Evolutionary conservation across 1,140 invertebrate genomes (phyloP).

Genomic region (Homalodisca vitripennis): DNA sequence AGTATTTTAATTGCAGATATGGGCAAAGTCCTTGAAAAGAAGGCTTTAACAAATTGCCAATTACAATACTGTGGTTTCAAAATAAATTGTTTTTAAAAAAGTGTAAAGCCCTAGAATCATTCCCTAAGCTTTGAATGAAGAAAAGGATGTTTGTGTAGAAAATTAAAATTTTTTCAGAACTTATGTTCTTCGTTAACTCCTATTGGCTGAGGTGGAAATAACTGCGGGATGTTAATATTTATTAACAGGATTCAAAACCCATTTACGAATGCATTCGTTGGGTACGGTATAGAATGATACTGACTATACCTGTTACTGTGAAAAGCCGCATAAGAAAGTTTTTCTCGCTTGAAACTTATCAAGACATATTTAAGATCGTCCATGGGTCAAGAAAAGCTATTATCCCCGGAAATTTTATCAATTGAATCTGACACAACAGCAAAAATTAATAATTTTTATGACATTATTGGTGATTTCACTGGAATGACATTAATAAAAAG

Average conservation of each 20-base stretch:
- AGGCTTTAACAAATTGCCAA: background rate
- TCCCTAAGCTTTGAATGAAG: background rate
- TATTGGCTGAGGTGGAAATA: background rate
- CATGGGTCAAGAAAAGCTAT: constrained; percentile 4
- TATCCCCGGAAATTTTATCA: too few relatives aligned
- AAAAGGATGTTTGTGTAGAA: too few relatives aligned
- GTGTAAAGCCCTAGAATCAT: too few relatives aligned
- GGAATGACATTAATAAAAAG: too few relatives aligned
- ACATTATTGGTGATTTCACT: too few relatives aligned
- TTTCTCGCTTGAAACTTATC: background rate
- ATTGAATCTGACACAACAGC: too few relatives aligned
- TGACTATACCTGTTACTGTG: constrained; percentile 5
- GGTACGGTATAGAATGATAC: constrained; percentile 1
- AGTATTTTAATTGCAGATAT: constrained; percentile 27
- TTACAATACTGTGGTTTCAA: too few relatives aligned
- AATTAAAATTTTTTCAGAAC: constrained; percentile 9
- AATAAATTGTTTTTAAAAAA: too few relatives aligned
- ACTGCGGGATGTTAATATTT: background rate
- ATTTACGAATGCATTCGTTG: background rate
- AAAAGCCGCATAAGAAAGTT: background rate
- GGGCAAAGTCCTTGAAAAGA: constrained; percentile 6
- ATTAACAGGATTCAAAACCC: background rate
- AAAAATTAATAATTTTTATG: too few relatives aligned
- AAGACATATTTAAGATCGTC: constrained; percentile 13
- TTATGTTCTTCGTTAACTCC: background rate